A percentile compares a stretch with the other conserved stretches of the same genome.
Conservation (phyloP, 2,888 invertebrate species). For the Ectemnius lituratus region DNA sequence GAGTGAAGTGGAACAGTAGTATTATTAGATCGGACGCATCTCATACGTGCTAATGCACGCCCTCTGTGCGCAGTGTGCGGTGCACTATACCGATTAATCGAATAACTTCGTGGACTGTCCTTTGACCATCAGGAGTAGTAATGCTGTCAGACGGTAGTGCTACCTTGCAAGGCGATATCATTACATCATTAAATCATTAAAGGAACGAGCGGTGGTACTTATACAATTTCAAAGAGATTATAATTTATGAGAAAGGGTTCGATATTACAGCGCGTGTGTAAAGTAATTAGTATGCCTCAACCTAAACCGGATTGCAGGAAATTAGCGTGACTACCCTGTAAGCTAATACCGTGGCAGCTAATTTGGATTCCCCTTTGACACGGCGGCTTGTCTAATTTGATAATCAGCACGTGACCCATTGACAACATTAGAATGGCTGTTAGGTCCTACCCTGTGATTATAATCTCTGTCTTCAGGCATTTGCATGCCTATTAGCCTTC, state of each 20-base stretch:
- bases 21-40: too few relatives aligned
- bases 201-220: too few relatives aligned
- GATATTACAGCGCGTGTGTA: too few relatives aligned
- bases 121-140: constrained; percentile 22
- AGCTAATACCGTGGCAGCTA: constrained; percentile 2
- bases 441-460: not conserved
- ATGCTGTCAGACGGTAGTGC: constrained; percentile 18
- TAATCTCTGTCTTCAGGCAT: not conserved
- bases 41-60: constrained; percentile 11
- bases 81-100: constrained; percentile 22
- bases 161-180: too few relatives aligned
- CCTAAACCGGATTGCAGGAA: too few relatives aligned
- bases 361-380: constrained; percentile 8
- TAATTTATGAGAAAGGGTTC: too few relatives aligned
- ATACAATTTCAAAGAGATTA: too few relatives aligned
- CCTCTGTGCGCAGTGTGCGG: constrained; percentile 22
- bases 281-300: too few relatives aligned
- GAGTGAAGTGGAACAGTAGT: too few relatives aligned
- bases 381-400: not conserved
- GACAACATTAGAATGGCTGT: constrained; percentile 3
- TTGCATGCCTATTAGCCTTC: not conserved
- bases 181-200: too few relatives aligned
- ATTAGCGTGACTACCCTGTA: not conserved
- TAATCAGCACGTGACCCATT: constrained; percentile 8
- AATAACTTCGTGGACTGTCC: constrained; percentile 33